Evolutionary conservation across 1,140 invertebrate species (phyloP), one percentile per base, ranked within the genome.

Genomic region (Hypsibius dujardini): DNA sequence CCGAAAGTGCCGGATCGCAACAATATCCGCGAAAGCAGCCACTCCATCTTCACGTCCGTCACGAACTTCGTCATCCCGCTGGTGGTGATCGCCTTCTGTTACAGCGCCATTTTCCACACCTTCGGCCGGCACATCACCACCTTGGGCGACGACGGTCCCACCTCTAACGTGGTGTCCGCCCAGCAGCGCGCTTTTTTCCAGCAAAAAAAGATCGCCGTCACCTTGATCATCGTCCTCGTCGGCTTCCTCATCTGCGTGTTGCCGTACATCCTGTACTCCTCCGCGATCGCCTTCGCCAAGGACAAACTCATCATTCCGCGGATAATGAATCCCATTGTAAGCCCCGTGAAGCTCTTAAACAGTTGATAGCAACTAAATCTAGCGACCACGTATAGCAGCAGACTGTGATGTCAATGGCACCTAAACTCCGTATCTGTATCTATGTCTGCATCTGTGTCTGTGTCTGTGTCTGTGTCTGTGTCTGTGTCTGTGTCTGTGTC

Each of bases 181-280:
- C 47, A 47, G 50, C 67, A 76, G 76, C 45, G 76, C 77, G 73
- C 76, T 1, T 62, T 80, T 28, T 73, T 76, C 3, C 81, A 82
- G 72, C 82, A 83, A 75, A 80, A 80, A 71, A 76, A 77, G 70
- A 81, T 82, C 28, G 77, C 80, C 2, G 74, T 78, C 42, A 83
- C 82, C 0, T 74, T 83, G 46, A 79, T 81, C 72, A 79, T 82
- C 71, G 81, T 83, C 1, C 70, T 83, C 28, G 77, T 78, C 0
- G 77, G 78, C 50, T 83, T 82, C 72, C 70, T 82, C 1, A n/a
- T 80, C 1, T 82, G 79, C 70, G 81, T 80, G 78, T 73, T 78
- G 15, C 81, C 81, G 1, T 82, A 80, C 72, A 76, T 77, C 56
- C 70, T 78, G 0, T 82, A 82, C 74, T 78, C 80, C 2, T 77